Percentiles rank a stretch among this genome's conserved stretches.
phyloP scores from a whole-genome alignment of 2,113 vertebrate species.

The Clarias gariepinus region DNA sequence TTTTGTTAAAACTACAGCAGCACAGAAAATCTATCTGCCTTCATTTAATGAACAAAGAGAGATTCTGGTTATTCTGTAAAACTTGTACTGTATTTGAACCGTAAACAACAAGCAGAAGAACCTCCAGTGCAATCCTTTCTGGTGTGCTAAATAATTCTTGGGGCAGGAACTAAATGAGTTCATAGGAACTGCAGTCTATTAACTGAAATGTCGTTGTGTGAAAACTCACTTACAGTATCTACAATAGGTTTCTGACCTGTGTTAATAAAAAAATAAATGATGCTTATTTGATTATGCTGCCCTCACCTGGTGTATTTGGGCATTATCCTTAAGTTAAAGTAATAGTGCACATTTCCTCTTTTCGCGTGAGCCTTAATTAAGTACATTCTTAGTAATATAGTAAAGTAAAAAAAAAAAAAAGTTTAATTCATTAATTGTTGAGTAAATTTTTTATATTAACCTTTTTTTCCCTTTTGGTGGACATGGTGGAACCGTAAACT shows the following conservation, averaged over 20 bases:
- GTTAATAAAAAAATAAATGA: neutral
- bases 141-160: neutral
- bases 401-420: neutral
- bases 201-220: too few species aligned
- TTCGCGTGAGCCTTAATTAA: neutral
- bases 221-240: neutral
- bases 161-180: neutral
- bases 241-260: neutral
- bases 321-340: neutral
- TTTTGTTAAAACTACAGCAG: too few species aligned
- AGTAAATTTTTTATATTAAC: too few species aligned
- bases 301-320: constrained; percentile 23
- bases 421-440: neutral
- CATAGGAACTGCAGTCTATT: neutral
- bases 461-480: too few species aligned
- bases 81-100: neutral
- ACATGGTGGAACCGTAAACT: neutral
- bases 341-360: neutral
- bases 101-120: neutral
- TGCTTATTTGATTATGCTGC: neutral
- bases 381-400: neutral
- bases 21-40: too few species aligned
- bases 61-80: neutral
- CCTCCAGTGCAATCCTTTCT: neutral
- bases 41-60: too few species aligned